Base-by-base conservation (phyloP, 2,113 vertebrate genomes). In the Mionectes macconnelli region DNA sequence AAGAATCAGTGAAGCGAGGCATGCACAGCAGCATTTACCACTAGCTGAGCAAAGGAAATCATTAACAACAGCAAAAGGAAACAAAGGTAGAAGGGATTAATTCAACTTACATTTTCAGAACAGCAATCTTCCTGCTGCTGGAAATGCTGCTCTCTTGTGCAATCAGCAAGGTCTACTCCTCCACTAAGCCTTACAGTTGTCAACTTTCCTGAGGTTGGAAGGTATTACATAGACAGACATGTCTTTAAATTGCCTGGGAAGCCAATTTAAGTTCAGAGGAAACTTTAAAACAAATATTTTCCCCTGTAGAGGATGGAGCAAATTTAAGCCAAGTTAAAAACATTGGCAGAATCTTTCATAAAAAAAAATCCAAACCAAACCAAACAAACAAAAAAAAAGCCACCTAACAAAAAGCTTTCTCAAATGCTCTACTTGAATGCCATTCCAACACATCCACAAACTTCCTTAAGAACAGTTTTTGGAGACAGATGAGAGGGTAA, bases 271-370 rank as follows among this genome's bases (percentile, higher is more conserved):
- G 73, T 92, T 86, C 81, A 94, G 73, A 96, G 69, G 86, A 94
- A 96, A 91, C 84, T 92, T 95, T 87, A 93, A 93, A 95, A 90
- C 93, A 96, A 97, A 77, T 90, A 95, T 93, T 96, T 94, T 90
- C 72, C 83, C 79, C 68, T 77, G 76, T 39, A 88, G 83, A 76
- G 86, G 76, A 90, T 59, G 68, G 2, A 96, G 76, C 39, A 93
- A 77, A 78, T 86, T 77, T 89, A 90, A 93, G 68, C 72, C 79
- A 92, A 83, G 67, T 86, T 80, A 90, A 90, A 75, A 95, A 86
- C 72, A 53, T 12, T 62, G 55, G 59, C 57, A 93, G 56, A 87
- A 50, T 4, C 19, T 59, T 88, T 81, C 14, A 74, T 39, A 63
- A 57, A 64, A 59, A 56, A 37, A 50, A 25, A 44, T 19, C 25